Evolutionary conservation across 2,113 vertebrate genomes (phyloP), one percentile per base, ranked within the genome.

Genomic region (Menidia beryllina): DNA sequence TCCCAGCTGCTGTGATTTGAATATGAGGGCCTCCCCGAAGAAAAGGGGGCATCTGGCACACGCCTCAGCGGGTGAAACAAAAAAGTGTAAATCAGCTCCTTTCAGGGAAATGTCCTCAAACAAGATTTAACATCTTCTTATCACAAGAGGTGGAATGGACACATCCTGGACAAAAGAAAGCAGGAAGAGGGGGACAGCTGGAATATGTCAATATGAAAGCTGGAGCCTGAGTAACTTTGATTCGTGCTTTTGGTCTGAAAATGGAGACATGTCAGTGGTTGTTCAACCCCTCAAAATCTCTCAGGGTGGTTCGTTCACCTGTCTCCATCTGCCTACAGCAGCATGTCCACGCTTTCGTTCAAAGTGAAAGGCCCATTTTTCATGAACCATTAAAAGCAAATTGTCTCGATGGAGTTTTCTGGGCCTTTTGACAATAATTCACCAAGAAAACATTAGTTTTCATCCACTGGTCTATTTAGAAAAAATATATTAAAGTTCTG

Each of bases 31-130:
- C 88, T 79, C 79, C 55, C 15, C 2, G 61, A 88, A 89, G 86
- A 91, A 91, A 86, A 83, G 85, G 79, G 73, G 90, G 90, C 91
- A 93, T 93, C 91, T 93, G 91, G 86, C 87, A 86, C 89, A 86
- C 80, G 85, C 83, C 85, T 83, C 58, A 21, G 48, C 81, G 72
- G 41, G 13, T 20, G 17, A 63, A 64, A 71, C 75, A 68, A 55
- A 73, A 65, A 76, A 54, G 41, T 6, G 69, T 74, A 65, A 75
- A 88, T 83, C 65, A 70, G 75, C 71, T 76, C 72, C 81, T 81
- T 75, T 83, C 75, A 74, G 76, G 61, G 68, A 90, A 83, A 83
- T 84, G 62, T 62, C 70, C 69, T 39, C 17, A 72, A 90, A 87
- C 61, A 76, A 73, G 80, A 88, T 88, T 82, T 85, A 67, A 47